phyloP scores from a whole-genome alignment of 1,140 invertebrate genomes.

The Diachasma alloeum region DNA sequence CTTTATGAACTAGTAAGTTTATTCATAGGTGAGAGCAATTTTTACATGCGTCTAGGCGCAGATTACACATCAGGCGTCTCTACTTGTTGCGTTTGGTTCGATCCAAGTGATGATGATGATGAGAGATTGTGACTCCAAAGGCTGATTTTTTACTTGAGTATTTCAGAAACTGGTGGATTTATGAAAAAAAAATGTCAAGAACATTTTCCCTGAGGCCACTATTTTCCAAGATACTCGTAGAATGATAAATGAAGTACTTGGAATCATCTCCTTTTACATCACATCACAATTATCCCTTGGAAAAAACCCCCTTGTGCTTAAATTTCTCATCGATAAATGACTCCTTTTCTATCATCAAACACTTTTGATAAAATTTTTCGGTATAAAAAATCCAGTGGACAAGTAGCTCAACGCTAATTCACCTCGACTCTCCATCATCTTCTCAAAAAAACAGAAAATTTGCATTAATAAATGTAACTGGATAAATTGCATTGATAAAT shows the following conservation, averaged over 20 bases:
- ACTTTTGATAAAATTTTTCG: background rate
- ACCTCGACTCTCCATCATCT: background rate
- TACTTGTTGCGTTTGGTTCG: background rate
- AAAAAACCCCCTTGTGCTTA: background rate
- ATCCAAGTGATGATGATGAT: slow-evolving; percentile 13
- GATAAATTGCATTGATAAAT: slow-evolving; percentile 21
- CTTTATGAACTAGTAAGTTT: background rate
- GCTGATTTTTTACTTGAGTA: background rate
- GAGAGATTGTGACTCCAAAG: slow-evolving; percentile 35
- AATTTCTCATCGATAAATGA: background rate
- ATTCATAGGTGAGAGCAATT: slow-evolving; percentile 1
- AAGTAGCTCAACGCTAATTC: background rate
- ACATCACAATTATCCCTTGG: too few relatives aligned
- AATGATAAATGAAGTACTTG: too few relatives aligned
- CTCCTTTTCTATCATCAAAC: background rate
- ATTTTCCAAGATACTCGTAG: too few relatives aligned
- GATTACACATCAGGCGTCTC: background rate
- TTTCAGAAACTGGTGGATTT: too few relatives aligned
- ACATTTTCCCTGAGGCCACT: too few relatives aligned
- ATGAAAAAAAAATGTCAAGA: too few relatives aligned
- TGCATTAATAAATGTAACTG: background rate
- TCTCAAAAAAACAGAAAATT: background rate
- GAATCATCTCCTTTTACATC: too few relatives aligned
- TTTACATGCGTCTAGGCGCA: background rate
- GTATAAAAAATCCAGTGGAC: background rate